Evolutionary conservation across 1,140 invertebrate species (phyloP), one percentile per base, ranked within the genome.

Genomic region (Trichogramma pretiosum): DNA sequence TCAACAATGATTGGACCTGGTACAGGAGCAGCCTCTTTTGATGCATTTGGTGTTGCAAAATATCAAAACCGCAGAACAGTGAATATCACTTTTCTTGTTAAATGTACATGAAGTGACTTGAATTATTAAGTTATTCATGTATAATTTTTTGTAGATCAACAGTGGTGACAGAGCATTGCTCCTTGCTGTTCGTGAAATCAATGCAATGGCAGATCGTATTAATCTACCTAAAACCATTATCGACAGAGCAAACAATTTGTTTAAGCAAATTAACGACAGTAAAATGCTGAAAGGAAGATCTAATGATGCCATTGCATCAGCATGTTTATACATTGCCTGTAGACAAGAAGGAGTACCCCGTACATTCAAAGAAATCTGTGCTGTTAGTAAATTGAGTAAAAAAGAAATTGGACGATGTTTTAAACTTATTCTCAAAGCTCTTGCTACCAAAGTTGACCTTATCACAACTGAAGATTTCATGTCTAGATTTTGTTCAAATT

Each of bases 401-500:
- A 98, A 98, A 65, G 97, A 99, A 75, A 99, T 99, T 58, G 97
- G 97, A 3, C 72, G 95, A 56, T 94, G 92, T 62, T 98, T 97
- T 61, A 97, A 96, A 62, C 61, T 96, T 22, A 98, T 98, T 58
- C 64, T 95, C 4, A 92, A 93, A 62, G 89, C 89, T 1, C 70
- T 98, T 4, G 84, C 91, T 61, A 99, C 96, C 1, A 97, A 87
- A 50, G 93, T 99, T 0, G 94, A 99, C 64, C 79, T 98, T 10
- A 98, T 99, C 39, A 98, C 94, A 0, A 98, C 94, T 3, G 93
- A 89, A 7, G 97, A 99, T 64, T 99, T 99, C 64, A 99, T 99
- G 90, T 90, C 87, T 7, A 77, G 89, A 54, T 93, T 93, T 63
- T 92, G 89, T 65, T 82, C 87, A 0, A 92, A 90, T 65, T 68